Percentiles rank a stretch among this genome's conserved stretches.
Conservation (phyloP, 2,797 vertebrate genomes). For the Pseudochaenichthys georgianus region DNA sequence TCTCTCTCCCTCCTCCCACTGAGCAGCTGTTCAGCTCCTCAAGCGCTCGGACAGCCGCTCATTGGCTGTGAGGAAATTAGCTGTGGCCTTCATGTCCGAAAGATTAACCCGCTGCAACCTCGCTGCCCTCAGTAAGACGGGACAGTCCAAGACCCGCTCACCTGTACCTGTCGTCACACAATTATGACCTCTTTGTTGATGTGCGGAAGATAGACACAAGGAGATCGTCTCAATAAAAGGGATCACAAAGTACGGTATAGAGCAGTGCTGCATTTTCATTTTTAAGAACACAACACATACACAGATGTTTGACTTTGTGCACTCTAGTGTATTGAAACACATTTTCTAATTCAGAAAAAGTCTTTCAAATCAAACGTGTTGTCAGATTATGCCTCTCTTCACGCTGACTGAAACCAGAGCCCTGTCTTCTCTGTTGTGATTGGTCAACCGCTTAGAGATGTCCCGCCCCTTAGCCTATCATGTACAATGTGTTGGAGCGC, state of each 20-base stretch:
- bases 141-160: conserved; percentile 6
- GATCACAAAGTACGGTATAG: conserved; percentile 2
- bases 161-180: neutral
- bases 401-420: no score
- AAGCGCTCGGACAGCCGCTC: conserved; percentile 63
- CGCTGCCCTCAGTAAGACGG: conserved; percentile 9
- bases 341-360: no score
- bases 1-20: conserved; percentile 36
- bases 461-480: no score
- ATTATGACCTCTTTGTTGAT: neutral
- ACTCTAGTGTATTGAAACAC: no score
- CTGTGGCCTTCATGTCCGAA: conserved; percentile 38
- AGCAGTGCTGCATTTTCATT: neutral
- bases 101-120: conserved; percentile 26
- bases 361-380: no score
- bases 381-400: no score
- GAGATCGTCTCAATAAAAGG: neutral
- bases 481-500: no score
- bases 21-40: conserved; percentile 75
- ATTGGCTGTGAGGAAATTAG: conserved; percentile 50
- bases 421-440: no score
- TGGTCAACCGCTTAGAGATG: no score
- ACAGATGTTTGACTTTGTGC: no score
- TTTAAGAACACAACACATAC: no score
- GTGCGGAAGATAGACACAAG: neutral